These are phyloP conservation scores for Corella eumyota DNA, from an alignment of 23 tunicate species.

Conservation along the genomic window DNA sequence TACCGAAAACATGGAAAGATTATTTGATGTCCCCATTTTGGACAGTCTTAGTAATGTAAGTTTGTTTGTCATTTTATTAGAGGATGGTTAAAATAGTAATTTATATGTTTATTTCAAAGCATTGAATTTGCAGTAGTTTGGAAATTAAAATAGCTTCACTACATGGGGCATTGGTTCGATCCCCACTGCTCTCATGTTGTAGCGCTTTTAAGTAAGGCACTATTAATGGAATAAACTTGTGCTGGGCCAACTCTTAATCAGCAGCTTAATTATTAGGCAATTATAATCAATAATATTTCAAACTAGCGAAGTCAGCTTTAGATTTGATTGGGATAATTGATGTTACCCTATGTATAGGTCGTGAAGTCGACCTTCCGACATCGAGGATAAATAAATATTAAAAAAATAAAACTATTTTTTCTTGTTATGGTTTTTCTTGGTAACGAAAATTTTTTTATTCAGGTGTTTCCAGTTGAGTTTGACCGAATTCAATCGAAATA, in stretches of 20 bases:
- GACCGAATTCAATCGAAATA: not conserved
- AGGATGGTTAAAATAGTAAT: not conserved
- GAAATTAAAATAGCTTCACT: not conserved
- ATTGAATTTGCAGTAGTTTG: not conserved
- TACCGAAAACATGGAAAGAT: conserved; percentile 20
- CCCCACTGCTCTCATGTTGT: no score
- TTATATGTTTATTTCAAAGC: not conserved
- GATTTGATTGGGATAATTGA: no score
- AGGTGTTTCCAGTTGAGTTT: conserved; percentile 2
- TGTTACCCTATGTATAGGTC: no score
- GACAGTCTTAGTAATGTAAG: conserved; percentile 46
- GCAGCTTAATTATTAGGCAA: no score
- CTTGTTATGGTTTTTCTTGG: no score
- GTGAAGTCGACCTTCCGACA: no score
- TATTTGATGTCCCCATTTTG: conserved; percentile 37
- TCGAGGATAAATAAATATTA: no score
- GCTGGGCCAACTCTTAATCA: no score
- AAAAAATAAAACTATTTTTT: not conserved
- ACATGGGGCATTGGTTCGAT: not conserved
- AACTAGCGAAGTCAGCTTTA: no score
- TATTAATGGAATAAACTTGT: not conserved
- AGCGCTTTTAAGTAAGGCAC: not conserved
- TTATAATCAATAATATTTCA: no score
- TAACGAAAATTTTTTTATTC: no score
- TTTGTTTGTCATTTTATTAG: not conserved